These are phyloP conservation scores for Diadophis punctatus DNA, from an alignment of 2,113 vertebrate species.

Conservation along the genomic window DNA sequence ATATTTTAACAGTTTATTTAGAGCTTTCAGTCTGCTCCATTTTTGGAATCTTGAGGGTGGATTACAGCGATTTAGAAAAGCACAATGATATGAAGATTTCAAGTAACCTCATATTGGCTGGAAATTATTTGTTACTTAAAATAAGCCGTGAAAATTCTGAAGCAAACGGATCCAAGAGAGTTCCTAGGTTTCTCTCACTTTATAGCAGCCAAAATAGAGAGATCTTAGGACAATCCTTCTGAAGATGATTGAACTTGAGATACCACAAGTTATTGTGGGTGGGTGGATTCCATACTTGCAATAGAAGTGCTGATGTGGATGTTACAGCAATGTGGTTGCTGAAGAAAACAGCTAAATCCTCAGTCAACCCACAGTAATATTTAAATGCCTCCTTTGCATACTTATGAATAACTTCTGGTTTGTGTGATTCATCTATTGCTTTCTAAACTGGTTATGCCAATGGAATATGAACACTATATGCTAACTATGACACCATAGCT, in stretches of 20 bases:
- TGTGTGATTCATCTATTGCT: neutral
- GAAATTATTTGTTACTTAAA: neutral
- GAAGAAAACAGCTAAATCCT: neutral
- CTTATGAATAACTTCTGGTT: neutral
- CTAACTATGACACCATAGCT: neutral
- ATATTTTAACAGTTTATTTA: neutral
- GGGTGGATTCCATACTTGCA: neutral
- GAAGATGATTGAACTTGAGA: neutral
- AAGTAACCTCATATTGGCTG: neutral
- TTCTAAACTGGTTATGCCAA: neutral
- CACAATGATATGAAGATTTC: neutral
- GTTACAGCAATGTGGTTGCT: neutral
- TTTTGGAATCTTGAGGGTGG: neutral
- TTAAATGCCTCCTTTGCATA: neutral
- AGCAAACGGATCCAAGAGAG: neutral
- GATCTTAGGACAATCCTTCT: neutral
- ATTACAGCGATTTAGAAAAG: neutral
- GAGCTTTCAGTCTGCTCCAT: neutral
- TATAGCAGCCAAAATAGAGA: neutral
- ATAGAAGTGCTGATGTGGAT: neutral
- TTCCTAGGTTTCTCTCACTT: neutral
- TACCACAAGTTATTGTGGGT: neutral
- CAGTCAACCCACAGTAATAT: neutral
- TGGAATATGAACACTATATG: neutral
- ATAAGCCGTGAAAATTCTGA: neutral